Conservation (phyloP, 1,140 invertebrate species). For the Drosophila jambulina region DNA sequence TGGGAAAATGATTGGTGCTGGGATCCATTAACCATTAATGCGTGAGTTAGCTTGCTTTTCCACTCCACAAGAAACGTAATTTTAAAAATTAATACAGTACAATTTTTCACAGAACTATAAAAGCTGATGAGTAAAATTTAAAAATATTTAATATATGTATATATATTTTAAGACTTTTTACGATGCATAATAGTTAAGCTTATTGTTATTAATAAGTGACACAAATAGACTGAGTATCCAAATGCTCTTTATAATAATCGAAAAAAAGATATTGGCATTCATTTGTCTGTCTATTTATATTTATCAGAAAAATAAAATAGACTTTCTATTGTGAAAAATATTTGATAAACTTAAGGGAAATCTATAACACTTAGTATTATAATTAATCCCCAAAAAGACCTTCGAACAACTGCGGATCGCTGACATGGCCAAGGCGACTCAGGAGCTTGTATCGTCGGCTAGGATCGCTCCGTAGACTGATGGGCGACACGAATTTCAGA, state of each 20-base stretch:
- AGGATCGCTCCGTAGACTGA: conserved; percentile 51
- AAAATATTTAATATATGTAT: background rate
- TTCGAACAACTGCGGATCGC: conserved; percentile 63
- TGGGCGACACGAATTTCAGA: conserved; percentile 61
- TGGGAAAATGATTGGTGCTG: conserved; percentile 35
- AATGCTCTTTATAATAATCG: background rate
- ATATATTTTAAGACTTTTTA: background rate
- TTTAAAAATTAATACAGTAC: background rate
- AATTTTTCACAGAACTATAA: background rate
- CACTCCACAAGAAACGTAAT: background rate
- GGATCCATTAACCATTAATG: background rate
- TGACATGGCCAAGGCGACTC: conserved; percentile 65
- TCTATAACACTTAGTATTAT: conserved; percentile 4
- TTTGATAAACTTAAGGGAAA: background rate
- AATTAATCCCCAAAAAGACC: conserved; percentile 67
- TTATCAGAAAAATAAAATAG: background rate
- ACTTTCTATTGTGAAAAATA: background rate
- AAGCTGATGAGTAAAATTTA: background rate
- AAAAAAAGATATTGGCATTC: background rate
- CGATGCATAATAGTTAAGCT: background rate
- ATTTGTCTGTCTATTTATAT: background rate
- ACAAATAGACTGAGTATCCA: background rate
- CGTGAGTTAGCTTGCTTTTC: background rate
- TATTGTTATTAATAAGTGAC: background rate
- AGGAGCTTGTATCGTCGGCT: conserved; percentile 65